Base-by-base conservation (phyloP, 92 coral and sea anemone species). In the Pocillopora grandis region DNA sequence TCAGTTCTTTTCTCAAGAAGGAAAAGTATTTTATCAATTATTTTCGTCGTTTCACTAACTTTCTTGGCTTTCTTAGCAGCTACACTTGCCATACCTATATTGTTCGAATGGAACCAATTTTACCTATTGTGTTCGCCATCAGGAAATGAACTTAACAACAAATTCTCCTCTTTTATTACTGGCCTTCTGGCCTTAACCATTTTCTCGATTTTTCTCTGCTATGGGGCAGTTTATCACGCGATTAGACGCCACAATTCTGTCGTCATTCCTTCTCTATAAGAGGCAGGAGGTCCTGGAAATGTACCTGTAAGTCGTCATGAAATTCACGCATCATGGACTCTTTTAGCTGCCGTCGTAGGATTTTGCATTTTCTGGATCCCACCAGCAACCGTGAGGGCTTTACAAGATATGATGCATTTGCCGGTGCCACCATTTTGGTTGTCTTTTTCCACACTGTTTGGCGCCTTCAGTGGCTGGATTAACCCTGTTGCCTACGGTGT, bases 361-460 rank as follows among this genome's bases (percentile, higher is more conserved):
- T 76, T 76, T 62, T 62, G 55, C 0, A 15, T 76, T 60, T 76
- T 69, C 12, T 76, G 80, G 80, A 76, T 76, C 35, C 80, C 80
- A 1, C 1, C 35, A 5, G 36, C 80, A 76, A 31, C 19, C 61
- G 69, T 33, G 10, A 14, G 68, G 31, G 36, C 8, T 36, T 76
- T 15, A 36, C 31, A 6, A 76, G 21, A 21, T n/a, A 31, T 15
- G 69, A 27, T 57, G 10, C 69, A 19, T 16, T 33, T 7, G 52
- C 14, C 27, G 10, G 49, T 60, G 6, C 68, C 68, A 2, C 61
- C 80, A 9, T 33, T 60, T 60, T 76, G 80, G 80, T 23, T 59
- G 18, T 57, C 79, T 12, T 75, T 75, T 31, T 16, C 31, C 64
- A 75, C 78, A 23, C 48, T 75, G 65, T 60, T 58, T 12, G 27